These are phyloP conservation scores for Denticeps clupeoides DNA, from an alignment of 2,797 vertebrate species.

Conservation along the genomic window DNA sequence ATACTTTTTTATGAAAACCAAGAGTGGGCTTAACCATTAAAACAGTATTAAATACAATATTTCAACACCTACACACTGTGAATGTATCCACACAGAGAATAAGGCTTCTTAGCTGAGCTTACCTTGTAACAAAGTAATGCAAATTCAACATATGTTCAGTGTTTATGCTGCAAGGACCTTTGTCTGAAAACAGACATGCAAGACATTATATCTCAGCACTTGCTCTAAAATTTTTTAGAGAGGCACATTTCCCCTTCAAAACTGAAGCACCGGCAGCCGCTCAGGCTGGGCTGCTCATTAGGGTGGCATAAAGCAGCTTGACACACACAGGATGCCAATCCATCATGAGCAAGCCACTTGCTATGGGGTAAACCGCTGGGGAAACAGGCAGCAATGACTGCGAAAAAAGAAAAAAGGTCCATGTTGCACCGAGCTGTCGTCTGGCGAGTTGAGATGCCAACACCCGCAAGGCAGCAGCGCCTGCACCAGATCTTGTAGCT, in stretches of 20 bases:
- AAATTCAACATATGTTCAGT: background rate
- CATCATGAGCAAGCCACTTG: conserved; percentile 56
- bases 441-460: conserved; percentile 51
- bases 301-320: conserved; percentile 60
- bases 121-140: no score
- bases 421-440: conserved; percentile 55
- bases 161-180: background rate
- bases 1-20: no score
- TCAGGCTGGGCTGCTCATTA: conserved; percentile 54
- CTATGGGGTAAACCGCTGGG: conserved; percentile 24
- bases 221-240: background rate
- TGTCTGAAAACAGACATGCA: background rate
- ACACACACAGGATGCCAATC: conserved; percentile 61
- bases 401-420: conserved; percentile 15
- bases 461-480: conserved; percentile 47
- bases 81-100: no score
- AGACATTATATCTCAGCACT: background rate
- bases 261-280: conserved; percentile 4
- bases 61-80: no score
- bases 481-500: conserved; percentile 49
- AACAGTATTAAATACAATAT: no score
- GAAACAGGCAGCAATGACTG: background rate
- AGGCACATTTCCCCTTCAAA: background rate
- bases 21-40: no score
- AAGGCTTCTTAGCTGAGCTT: no score